Conservation (phyloP, 2,797 vertebrate species). For the Sciaenops ocellatus region DNA sequence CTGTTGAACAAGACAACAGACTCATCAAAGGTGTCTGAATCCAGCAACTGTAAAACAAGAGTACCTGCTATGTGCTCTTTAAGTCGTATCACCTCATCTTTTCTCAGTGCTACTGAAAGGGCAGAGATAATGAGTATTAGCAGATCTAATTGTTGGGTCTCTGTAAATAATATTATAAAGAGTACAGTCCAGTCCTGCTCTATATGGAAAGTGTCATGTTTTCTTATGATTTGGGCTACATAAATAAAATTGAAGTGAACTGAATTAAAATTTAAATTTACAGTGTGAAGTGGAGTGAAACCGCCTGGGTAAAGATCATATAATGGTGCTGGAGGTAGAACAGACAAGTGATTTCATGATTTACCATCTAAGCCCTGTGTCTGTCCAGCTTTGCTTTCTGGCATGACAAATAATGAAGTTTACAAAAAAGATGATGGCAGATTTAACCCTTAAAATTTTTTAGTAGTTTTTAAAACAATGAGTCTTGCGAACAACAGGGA, state of each 20-base stretch:
- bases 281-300: slow-evolving; percentile 2
- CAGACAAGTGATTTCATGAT: neutral
- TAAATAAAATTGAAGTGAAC: too few species aligned
- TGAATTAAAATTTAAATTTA: too few species aligned
- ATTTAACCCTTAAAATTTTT: neutral
- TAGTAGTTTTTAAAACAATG: neutral
- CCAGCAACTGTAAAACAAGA: slow-evolving; percentile 7
- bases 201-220: too few species aligned
- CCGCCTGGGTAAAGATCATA: neutral
- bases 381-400: neutral
- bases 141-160: too few species aligned
- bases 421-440: neutral
- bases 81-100: neutral
- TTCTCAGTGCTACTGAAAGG: neutral
- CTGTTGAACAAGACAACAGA: slow-evolving; percentile 46
- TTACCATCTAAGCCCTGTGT: neutral
- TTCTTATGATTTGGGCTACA: too few species aligned
- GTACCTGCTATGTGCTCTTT: neutral
- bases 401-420: neutral
- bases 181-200: too few species aligned
- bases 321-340: neutral
- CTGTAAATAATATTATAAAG: too few species aligned
- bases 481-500: neutral
- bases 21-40: slow-evolving; percentile 4
- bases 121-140: neutral